Conservation (phyloP, 2,797 vertebrate species). For the Pristis pectinata region DNA sequence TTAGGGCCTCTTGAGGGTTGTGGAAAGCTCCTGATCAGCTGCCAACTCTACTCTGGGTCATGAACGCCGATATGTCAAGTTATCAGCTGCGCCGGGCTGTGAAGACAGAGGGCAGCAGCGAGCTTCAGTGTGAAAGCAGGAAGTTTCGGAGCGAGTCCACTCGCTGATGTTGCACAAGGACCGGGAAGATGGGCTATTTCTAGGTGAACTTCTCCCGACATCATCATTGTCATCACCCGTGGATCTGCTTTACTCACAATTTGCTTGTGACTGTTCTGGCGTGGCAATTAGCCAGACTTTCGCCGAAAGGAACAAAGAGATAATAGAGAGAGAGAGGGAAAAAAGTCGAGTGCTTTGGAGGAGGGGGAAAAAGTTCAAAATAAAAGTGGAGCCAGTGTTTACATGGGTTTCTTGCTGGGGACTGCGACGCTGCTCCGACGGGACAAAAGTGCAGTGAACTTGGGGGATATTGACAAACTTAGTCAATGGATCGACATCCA, state of each 20-base stretch:
- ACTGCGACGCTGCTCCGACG: neutral
- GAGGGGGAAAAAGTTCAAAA: neutral
- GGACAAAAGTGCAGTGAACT: neutral
- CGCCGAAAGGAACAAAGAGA: neutral
- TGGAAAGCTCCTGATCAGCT: too few relatives aligned
- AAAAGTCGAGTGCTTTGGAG: neutral
- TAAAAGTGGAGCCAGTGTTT: constrained; percentile 33
- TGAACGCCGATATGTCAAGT: neutral
- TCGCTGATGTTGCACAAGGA: neutral
- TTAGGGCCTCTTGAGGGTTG: neutral
- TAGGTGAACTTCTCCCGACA: constrained; percentile 15
- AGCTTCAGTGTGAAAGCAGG: neutral
- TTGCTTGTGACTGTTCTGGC: neutral
- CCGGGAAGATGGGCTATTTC: neutral
- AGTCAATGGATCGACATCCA: constrained; percentile 25
- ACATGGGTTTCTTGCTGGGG: constrained; percentile 26
- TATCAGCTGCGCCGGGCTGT: too few relatives aligned
- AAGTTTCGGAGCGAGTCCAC: neutral
- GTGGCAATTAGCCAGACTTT: constrained; percentile 12
- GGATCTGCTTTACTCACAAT: neutral
- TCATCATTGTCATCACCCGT: neutral
- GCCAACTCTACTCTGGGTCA: neutral
- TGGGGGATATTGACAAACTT: neutral
- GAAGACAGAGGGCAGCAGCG: neutral
- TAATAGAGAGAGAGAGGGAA: constrained; percentile 21